Evolutionary conservation across 2,113 vertebrate genomes (phyloP).

Genomic region (Burhinus oedicnemus): DNA sequence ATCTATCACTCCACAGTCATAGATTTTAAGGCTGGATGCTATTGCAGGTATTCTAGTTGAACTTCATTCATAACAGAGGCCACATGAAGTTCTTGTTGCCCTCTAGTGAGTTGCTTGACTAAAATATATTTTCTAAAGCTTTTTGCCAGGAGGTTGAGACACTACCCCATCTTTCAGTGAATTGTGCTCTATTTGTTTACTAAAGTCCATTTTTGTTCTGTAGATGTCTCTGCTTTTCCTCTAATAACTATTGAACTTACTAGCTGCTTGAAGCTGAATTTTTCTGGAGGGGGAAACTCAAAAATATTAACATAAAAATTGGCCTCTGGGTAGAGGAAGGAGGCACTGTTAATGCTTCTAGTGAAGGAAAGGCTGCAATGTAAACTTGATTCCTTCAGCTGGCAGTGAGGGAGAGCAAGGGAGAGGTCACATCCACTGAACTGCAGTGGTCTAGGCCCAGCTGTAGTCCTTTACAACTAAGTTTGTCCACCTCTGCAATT

Average conservation of each 20-base stretch:
- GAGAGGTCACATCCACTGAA: neutral
- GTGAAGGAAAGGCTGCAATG: neutral
- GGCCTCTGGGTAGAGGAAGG: neutral
- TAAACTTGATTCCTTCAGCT: neutral
- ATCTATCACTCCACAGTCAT: neutral
- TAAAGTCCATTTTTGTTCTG: neutral
- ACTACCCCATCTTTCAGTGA: neutral
- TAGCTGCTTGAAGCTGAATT: neutral
- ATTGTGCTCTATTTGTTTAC: neutral
- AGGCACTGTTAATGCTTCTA: neutral
- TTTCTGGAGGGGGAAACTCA: neutral
- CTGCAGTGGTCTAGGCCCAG: neutral
- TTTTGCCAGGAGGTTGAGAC: neutral
- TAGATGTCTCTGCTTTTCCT: neutral
- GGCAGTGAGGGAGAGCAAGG: neutral
- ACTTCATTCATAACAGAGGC: neutral
- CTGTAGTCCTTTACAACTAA: neutral
- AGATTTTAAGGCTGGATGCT: neutral
- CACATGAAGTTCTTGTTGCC: neutral
- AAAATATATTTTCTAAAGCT: neutral
- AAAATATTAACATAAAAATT: neutral
- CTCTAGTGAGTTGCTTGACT: neutral
- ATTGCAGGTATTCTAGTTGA: neutral
- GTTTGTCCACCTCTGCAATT: neutral
- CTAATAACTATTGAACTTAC: neutral